Evolutionary conservation across 2,113 vertebrate species (phyloP).

Genomic region (Melanocharis versteri): DNA sequence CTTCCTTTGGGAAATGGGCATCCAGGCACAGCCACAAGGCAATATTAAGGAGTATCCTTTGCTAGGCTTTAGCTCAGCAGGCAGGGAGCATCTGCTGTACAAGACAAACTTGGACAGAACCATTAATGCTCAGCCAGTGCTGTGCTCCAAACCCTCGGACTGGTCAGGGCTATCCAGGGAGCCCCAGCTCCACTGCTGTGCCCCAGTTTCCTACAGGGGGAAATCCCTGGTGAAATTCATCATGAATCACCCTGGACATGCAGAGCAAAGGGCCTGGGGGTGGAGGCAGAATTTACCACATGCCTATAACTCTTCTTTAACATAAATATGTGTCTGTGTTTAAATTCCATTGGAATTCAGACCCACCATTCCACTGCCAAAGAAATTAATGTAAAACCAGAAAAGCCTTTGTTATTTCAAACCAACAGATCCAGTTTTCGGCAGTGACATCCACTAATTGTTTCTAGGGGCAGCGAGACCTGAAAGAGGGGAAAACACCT

Average conservation of each 20-base stretch:
- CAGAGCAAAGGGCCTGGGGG: not conserved
- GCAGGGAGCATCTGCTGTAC: not conserved
- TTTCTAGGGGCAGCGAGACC: not conserved
- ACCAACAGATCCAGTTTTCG: not conserved
- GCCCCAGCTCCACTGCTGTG: not conserved
- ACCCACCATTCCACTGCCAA: not conserved
- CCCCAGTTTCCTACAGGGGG: not conserved
- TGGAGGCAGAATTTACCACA: not conserved
- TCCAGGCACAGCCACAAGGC: not conserved
- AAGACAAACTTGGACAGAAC: not conserved
- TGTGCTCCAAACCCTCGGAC: not conserved
- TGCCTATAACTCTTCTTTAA: not conserved
- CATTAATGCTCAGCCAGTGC: not conserved
- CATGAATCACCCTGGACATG: not conserved
- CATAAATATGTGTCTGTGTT: not conserved
- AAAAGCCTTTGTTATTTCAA: not conserved
- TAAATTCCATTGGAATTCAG: not conserved
- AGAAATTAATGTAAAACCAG: not conserved
- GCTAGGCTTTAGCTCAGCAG: not conserved
- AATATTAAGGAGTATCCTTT: not conserved
- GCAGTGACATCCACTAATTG: not conserved
- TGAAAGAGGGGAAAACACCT: not conserved
- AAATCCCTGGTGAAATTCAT: not conserved
- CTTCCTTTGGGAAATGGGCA: not conserved
- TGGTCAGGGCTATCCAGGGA: not conserved